These are phyloP conservation scores for Aurelia aurita DNA, from an alignment of 30 jellyfish, hydroid and myxozoan species.

Conservation along the genomic window DNA sequence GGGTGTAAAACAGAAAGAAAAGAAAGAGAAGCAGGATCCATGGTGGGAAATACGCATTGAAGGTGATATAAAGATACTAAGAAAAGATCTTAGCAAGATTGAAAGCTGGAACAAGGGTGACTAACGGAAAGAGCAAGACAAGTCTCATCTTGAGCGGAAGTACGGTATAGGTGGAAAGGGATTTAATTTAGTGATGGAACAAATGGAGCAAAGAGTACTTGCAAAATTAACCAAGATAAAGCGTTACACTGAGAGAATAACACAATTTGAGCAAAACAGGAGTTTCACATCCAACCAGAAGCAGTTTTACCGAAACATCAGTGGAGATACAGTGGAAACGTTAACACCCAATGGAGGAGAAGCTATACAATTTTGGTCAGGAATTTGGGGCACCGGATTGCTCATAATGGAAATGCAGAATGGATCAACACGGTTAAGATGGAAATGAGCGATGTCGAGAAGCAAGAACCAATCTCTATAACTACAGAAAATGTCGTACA, in stretches of 20 bases:
- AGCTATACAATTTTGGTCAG: slow-evolving; percentile 26
- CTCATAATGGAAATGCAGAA: slow-evolving; percentile 42
- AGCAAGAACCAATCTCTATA: slow-evolving; percentile 14
- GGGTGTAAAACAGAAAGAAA: no score
- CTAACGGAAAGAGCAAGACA: background rate
- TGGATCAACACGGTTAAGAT: slow-evolving; percentile 30
- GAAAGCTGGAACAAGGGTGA: slow-evolving; percentile 18
- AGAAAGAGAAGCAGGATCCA: no score
- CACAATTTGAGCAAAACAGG: slow-evolving; percentile 41
- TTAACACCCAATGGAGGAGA: slow-evolving; percentile 29
- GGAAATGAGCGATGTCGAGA: slow-evolving; percentile 20
- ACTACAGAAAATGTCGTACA: slow-evolving; percentile 41
- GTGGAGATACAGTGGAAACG: slow-evolving; percentile 22
- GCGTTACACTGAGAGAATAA: background rate
- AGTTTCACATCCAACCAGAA: no score
- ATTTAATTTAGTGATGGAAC: slow-evolving; percentile 17
- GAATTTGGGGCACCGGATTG: slow-evolving; percentile 42
- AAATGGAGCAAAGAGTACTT: slow-evolving; percentile 25
- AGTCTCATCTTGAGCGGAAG: slow-evolving; percentile 8
- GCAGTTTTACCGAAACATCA: slow-evolving; percentile 14
- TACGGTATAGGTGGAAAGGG: no score
- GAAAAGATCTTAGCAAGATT: slow-evolving; percentile 12
- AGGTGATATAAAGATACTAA: background rate
- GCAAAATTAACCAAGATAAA: slow-evolving; percentile 28
- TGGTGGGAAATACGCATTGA: no score